A percentile compares a stretch with the other conserved stretches of the same genome.
These are phyloP conservation scores for Aradophagus sp. DNA, from an alignment of 1,140 invertebrate genomes.

Conservation along the genomic window DNA sequence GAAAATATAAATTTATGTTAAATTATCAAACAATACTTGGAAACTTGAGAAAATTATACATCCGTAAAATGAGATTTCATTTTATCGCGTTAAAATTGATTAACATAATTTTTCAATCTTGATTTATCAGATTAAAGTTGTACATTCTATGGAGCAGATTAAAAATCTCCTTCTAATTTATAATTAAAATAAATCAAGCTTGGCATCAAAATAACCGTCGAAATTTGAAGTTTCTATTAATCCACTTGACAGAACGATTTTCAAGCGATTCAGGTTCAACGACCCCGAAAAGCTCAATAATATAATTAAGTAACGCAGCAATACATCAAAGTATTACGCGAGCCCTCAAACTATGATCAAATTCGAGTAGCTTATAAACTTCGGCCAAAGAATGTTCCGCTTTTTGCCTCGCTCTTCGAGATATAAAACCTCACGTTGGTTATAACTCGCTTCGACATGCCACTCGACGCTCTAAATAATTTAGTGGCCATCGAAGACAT, in stretches of 20 bases:
- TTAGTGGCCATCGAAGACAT: slow-evolving; percentile 10
- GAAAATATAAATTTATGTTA: no score
- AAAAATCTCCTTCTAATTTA: no score
- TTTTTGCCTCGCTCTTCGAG: slow-evolving; percentile 17
- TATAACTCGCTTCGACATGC: slow-evolving; percentile 15
- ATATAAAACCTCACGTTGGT: slow-evolving; percentile 1
- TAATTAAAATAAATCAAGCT: no score
- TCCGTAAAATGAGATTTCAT: no score
- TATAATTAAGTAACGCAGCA: slow-evolving; percentile 23
- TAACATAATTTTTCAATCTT: no score
- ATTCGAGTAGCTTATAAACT: slow-evolving; percentile 27
- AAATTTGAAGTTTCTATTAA: slow-evolving; percentile 8
- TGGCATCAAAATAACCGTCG: no score
- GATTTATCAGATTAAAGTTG: no score
- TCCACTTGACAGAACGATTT: slow-evolving; percentile 11
- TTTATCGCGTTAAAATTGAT: no score
- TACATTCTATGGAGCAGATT: no score
- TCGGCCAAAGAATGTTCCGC: slow-evolving; percentile 12
- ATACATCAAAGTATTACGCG: slow-evolving; percentile 33
- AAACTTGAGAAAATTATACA: no score
- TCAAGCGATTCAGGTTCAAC: no score
- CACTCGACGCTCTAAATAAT: slow-evolving; percentile 24
- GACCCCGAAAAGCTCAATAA: slow-evolving; percentile 31
- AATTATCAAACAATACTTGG: no score
- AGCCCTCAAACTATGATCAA: slow-evolving; percentile 34